Base-by-base conservation (phyloP, 1,140 invertebrate genomes). In the Samia ricini region DNA sequence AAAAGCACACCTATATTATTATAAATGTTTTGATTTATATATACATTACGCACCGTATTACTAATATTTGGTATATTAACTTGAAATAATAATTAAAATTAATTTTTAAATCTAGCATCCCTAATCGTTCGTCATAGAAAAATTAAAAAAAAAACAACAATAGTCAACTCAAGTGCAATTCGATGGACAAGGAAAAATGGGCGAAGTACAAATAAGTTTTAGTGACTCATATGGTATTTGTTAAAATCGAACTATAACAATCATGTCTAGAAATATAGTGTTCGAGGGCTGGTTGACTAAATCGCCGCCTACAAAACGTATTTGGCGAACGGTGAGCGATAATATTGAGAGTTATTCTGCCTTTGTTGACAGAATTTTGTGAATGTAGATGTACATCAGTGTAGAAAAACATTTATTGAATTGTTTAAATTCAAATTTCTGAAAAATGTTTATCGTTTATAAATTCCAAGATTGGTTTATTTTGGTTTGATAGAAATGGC, bases 241-340 rank as follows among this genome's bases (percentile, higher is more conserved):
- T 70, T 76, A 74, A 70, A 64, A 57, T 61, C 71, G 21, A 61
- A 21, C 58, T 19, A 60, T 60, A 54, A 72, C 55, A 63, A 81
- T 36, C 64, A 87, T 89, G 86, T 88, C 86, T 55, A 84, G 74
- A 79, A 86, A 91, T 69, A 88, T 90, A 69, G 85, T 91, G 56
- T 87, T 96, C 79, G 95, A 97, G 91, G 97, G 97, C 63, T 98
- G 96, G 96, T 92, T 98, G 57, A 97, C 96, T 50, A 98, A 98
- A 92, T 98, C 97, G 51, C 97, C 97, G 64, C 97, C 97, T 23
- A 94, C 95, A 48, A 97, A 97, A 91, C 90, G 95, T 67, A 94
- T 97, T 74, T 97, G 95, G 94, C 93, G 95, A 93, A 96, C 96
- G 80, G 97, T 98, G 92, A 94, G 95, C 95, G 64, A 72, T 67